Conservation (phyloP, 2,797 vertebrate genomes). For the Pteronotus mesoamericanus region DNA sequence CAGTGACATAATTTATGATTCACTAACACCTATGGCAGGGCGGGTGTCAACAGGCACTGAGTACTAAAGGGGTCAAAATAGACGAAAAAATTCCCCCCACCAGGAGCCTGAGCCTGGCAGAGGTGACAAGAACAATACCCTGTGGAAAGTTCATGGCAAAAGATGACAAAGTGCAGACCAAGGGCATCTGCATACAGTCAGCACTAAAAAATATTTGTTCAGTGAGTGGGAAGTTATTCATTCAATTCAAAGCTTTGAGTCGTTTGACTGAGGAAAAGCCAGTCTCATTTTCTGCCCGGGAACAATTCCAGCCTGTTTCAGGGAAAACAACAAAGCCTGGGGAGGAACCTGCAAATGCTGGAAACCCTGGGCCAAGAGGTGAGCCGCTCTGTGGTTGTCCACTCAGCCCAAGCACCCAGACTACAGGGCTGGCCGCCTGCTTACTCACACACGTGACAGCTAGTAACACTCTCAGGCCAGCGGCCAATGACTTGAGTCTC, state of each 20-base stretch:
- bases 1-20: background rate
- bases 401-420: background rate
- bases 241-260: background rate
- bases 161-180: background rate
- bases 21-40: background rate
- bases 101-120: background rate
- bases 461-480: background rate
- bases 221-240: background rate
- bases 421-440: background rate
- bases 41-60: background rate
- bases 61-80: background rate
- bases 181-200: background rate
- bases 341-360: background rate
- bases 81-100: background rate
- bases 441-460: background rate
- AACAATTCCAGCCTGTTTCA: slow-evolving; percentile 19
- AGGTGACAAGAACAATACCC: background rate
- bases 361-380: background rate
- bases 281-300: background rate
- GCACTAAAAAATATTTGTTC: background rate
- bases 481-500: background rate
- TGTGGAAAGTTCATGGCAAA: background rate
- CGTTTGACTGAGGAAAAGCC: background rate
- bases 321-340: slow-evolving; percentile 2
- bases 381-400: background rate